phyloP scores from a whole-genome alignment of 2,888 invertebrate species.

The Cataglyphis cursor region DNA sequence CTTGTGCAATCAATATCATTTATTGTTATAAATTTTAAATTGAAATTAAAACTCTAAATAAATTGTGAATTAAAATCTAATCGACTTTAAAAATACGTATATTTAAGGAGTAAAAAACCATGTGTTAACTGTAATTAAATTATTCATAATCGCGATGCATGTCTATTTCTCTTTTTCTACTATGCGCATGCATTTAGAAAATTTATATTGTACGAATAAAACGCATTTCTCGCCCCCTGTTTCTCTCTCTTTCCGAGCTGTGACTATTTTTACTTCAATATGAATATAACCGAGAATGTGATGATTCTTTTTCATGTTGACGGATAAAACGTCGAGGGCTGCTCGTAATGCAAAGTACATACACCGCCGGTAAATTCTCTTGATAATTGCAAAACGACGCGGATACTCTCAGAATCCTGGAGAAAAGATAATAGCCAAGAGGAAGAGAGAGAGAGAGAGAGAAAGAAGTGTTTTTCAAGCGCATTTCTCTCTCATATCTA shows the following conservation, averaged over 20 bases:
- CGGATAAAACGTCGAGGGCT: constrained; percentile 30
- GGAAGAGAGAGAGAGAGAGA: neutral
- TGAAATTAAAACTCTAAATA: neutral
- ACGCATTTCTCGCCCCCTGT: constrained; percentile 5
- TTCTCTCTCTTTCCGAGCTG: neutral
- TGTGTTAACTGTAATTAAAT: neutral
- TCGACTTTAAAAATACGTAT: neutral
- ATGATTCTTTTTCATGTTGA: constrained; percentile 24
- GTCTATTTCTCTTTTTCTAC: neutral
- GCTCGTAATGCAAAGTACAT: constrained; percentile 33
- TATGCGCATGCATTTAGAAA: neutral
- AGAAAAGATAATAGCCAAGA: constrained; percentile 68
- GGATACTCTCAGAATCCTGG: constrained; percentile 59
- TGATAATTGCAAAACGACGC: constrained; percentile 59
- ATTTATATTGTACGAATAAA: constrained; percentile 9
- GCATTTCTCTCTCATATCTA: constrained; percentile 40
- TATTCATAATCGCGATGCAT: neutral
- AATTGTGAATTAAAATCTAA: neutral
- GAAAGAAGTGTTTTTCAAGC: constrained; percentile 37
- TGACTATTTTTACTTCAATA: constrained; percentile 30
- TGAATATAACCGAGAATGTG: constrained; percentile 20
- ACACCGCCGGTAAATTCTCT: constrained; percentile 53
- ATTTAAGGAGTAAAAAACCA: neutral
- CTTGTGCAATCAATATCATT: neutral
- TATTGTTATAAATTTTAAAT: neutral